Evolutionary conservation across 53 echinoderm and acorn worm genomes (phyloP).

Genomic region (Paracentrotus lividus): DNA sequence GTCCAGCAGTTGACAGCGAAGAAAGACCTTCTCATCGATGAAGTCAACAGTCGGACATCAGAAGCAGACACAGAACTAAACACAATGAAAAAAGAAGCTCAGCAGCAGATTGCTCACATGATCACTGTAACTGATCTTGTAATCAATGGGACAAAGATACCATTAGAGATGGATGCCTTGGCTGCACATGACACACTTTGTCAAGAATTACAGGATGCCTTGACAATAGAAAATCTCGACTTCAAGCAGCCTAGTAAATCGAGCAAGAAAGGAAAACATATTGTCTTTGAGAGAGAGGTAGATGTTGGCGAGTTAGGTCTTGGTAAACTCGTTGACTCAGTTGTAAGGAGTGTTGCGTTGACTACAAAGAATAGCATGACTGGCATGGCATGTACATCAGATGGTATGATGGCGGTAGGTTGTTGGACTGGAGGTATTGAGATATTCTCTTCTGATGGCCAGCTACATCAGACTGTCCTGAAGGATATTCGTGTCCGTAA

Average conservation of each 20-base stretch:
- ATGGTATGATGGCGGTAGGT: slow-evolving; percentile 3
- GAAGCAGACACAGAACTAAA: background rate
- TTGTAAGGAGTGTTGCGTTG: background rate
- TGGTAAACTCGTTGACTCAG: background rate
- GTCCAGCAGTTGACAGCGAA: background rate
- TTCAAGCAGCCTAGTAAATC: background rate
- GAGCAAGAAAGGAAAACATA: background rate
- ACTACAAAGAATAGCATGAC: background rate
- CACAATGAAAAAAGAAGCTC: background rate
- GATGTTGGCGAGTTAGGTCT: background rate
- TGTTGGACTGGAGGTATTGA: background rate
- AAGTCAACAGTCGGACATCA: background rate
- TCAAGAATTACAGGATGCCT: background rate
- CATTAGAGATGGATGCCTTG: background rate
- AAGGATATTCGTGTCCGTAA: background rate
- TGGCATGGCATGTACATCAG: background rate
- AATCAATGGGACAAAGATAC: background rate
- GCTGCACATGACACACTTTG: background rate
- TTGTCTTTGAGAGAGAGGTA: background rate
- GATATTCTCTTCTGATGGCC: background rate
- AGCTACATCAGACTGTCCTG: background rate
- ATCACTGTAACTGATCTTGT: background rate
- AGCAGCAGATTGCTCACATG: background rate
- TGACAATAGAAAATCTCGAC: background rate
- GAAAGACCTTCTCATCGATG: background rate